Percentiles rank a stretch among this genome's conserved stretches.
These are phyloP conservation scores for Netelia inedita DNA, from an alignment of 2,888 invertebrate genomes.

Conservation along the genomic window DNA sequence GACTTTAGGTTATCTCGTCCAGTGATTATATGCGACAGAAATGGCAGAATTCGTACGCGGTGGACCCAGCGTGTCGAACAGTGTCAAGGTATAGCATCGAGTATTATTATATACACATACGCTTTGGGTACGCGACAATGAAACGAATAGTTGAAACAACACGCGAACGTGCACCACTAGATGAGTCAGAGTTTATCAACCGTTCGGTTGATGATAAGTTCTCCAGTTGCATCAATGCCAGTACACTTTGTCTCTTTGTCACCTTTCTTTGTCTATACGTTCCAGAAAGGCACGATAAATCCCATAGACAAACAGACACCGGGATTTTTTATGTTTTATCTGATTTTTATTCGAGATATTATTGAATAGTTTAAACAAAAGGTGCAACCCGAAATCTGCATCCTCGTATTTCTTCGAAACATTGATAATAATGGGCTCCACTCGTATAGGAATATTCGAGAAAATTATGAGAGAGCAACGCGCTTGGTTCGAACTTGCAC, in stretches of 20 bases:
- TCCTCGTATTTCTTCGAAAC: too few relatives aligned
- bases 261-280: slow-evolving; percentile 36
- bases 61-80: slow-evolving; percentile 85
- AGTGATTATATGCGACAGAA: slow-evolving; percentile 72
- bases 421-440: too few relatives aligned
- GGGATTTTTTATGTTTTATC: background rate
- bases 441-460: too few relatives aligned
- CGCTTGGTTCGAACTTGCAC: too few relatives aligned
- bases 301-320: background rate
- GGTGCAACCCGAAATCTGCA: too few relatives aligned
- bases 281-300: background rate
- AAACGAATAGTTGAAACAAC: slow-evolving; percentile 15
- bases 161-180: slow-evolving; percentile 2
- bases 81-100: slow-evolving; percentile 83
- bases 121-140: slow-evolving; percentile 23
- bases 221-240: background rate
- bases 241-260: slow-evolving; percentile 1
- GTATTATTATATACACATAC: slow-evolving; percentile 16
- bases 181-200: slow-evolving; percentile 12
- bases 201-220: slow-evolving; percentile 1
- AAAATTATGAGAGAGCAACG: too few relatives aligned
- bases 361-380: too few relatives aligned
- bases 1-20: slow-evolving; percentile 70
- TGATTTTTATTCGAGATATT: too few relatives aligned
- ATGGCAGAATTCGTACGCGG: slow-evolving; percentile 87